Evolutionary conservation across 2,113 vertebrate species (phyloP).

Genomic region (Delphinapterus leucas): DNA sequence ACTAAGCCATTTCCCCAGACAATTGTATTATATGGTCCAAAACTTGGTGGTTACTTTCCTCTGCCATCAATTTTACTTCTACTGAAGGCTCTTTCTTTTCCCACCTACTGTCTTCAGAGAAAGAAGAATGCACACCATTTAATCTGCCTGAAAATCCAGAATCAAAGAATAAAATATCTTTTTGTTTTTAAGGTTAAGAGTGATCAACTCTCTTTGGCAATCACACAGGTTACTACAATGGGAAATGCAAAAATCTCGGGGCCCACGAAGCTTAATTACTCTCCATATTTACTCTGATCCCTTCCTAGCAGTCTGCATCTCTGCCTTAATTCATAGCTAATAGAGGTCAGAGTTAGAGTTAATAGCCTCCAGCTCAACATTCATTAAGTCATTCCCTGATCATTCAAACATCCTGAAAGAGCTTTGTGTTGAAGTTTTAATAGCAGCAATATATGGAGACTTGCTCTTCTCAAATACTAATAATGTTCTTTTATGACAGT

Average conservation of each 20-base stretch:
- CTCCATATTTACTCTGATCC: conserved; percentile 62
- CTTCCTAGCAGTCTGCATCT: conserved; percentile 58
- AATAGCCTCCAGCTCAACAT: conserved; percentile 78
- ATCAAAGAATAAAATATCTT: conserved; percentile 38
- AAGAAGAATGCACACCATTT: neutral
- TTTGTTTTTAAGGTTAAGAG: conserved; percentile 49
- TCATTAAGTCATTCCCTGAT: conserved; percentile 78
- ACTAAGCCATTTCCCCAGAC: conserved; percentile 19
- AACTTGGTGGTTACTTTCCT: conserved; percentile 17
- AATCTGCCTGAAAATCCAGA: neutral
- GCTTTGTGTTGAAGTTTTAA: conserved; percentile 73
- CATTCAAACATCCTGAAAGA: conserved; percentile 77
- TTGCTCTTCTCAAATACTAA: conserved; percentile 64
- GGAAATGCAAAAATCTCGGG: conserved; percentile 59
- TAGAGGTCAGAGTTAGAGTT: conserved; percentile 77
- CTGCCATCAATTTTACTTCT: neutral
- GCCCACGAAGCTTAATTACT: conserved; percentile 67
- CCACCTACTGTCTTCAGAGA: neutral
- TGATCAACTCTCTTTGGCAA: conserved; percentile 50
- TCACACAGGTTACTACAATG: conserved; percentile 41
- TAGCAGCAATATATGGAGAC: conserved; percentile 65
- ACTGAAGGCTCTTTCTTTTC: neutral
- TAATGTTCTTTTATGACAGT: conserved; percentile 31
- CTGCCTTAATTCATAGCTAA: conserved; percentile 75
- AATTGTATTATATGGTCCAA: neutral